Conservation (phyloP, 2,797 vertebrate genomes). For the Pantherophis alleghaniensis region DNA sequence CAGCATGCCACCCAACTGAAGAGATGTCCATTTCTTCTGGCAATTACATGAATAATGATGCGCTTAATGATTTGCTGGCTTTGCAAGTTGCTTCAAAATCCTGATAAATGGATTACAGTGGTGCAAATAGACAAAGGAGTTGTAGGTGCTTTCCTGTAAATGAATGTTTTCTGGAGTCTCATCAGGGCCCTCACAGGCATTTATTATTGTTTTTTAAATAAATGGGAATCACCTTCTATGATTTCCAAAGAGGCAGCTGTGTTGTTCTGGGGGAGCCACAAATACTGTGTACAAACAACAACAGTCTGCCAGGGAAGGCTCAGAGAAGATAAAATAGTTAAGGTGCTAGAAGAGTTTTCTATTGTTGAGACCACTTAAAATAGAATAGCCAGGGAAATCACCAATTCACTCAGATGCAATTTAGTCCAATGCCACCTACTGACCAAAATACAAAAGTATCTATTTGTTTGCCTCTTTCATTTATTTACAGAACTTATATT, state of each 20-base stretch:
- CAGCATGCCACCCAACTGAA: neutral
- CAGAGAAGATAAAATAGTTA: neutral
- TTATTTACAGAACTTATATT: neutral
- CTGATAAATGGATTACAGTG: neutral
- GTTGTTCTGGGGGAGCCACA: neutral
- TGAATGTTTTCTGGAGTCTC: neutral
- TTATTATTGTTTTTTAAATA: slow-evolving; percentile 10
- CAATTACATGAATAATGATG: slow-evolving; percentile 5
- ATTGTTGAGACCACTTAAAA: neutral
- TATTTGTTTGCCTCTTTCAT: neutral
- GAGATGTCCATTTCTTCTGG: slow-evolving; percentile 21
- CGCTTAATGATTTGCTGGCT: slow-evolving; percentile 19
- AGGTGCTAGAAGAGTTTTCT: neutral
- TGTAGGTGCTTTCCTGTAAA: slow-evolving; percentile 27
- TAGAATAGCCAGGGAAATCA: neutral
- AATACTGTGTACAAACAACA: too few relatives aligned
- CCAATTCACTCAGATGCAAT: neutral
- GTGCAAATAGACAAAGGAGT: neutral
- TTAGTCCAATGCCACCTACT: neutral
- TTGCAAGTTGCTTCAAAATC: neutral
- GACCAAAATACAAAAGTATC: neutral
- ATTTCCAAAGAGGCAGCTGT: neutral
- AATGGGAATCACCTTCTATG: slow-evolving; percentile 66
- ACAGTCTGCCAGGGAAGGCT: neutral
- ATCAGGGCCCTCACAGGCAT: slow-evolving; percentile 1